A percentile compares a stretch with the other conserved stretches of the same genome.
phyloP scores from a whole-genome alignment of 2,113 vertebrate species.

The Centrocercus urophasianus region DNA sequence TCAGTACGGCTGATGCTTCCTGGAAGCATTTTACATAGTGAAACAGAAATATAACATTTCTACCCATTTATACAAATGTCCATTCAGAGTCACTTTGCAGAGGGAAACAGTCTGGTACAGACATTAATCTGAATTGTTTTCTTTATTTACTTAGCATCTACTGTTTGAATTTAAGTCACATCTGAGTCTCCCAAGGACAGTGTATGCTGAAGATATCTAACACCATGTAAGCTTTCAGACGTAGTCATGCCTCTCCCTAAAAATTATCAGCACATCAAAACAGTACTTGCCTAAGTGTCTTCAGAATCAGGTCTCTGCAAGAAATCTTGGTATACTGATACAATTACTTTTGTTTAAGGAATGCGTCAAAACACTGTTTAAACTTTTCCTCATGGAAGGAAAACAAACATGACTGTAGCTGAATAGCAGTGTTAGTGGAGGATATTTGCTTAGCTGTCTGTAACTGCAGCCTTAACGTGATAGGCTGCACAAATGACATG shows the following conservation, averaged over 20 bases:
- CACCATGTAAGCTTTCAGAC: not conserved
- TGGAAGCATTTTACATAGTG: conserved; percentile 23
- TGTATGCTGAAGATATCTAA: not conserved
- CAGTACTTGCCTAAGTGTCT: not conserved
- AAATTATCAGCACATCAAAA: not conserved
- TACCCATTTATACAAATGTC: conserved; percentile 10
- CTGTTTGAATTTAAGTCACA: not conserved
- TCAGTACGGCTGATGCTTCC: conserved; percentile 48
- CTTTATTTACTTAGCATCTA: not conserved
- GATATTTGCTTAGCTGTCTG: not conserved
- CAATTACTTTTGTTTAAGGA: not conserved
- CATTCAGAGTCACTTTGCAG: not conserved
- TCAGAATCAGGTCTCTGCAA: not conserved
- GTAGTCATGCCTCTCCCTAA: not conserved
- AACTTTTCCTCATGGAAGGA: not conserved
- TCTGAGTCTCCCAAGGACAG: not conserved
- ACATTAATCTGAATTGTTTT: not conserved
- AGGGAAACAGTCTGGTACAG: not conserved
- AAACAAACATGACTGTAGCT: not conserved
- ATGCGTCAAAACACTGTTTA: not conserved
- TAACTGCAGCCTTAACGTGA: not conserved
- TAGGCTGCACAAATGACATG: not conserved
- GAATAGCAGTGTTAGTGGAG: not conserved
- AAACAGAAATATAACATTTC: conserved; percentile 23
- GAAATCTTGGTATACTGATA: not conserved